A percentile compares a stretch with the other conserved stretches of the same genome.
Conservation (phyloP, 2,113 vertebrate genomes). For the Prionailurus viverrinus region DNA sequence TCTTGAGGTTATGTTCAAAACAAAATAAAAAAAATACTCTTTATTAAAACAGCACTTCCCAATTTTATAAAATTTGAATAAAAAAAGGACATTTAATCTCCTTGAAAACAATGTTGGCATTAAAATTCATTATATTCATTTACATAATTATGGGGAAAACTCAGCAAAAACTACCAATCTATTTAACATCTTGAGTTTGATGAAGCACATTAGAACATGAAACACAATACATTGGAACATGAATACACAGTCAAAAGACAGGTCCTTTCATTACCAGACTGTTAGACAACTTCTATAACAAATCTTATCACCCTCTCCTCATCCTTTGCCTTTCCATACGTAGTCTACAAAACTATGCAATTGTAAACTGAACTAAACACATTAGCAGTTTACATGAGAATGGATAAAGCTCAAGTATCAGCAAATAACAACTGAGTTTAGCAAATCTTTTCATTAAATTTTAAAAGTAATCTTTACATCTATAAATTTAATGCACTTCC, state of each 20-base stretch:
- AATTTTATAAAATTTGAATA: conserved; percentile 53
- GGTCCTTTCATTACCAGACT: background rate
- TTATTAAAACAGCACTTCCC: conserved; percentile 42
- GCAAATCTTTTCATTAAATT: conserved; percentile 25
- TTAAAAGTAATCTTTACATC: conserved; percentile 17
- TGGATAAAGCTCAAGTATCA: background rate
- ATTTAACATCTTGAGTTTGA: conserved; percentile 33
- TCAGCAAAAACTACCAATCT: conserved; percentile 42
- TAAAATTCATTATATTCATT: conserved; percentile 68
- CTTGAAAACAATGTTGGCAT: conserved; percentile 62
- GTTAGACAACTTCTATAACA: conserved; percentile 9
- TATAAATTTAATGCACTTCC: background rate
- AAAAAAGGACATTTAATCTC: conserved; percentile 62
- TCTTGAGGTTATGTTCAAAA: background rate
- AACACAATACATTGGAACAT: background rate
- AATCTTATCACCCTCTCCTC: background rate
- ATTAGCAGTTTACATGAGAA: conserved; percentile 23
- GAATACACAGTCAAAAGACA: conserved; percentile 13
- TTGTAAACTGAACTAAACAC: background rate
- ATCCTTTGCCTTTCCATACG: conserved; percentile 9
- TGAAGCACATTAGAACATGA: conserved; percentile 41
- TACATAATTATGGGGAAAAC: conserved; percentile 56
- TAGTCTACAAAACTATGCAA: background rate
- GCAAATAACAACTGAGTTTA: background rate
- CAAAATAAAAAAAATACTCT: conserved; percentile 11